Evolutionary conservation across 1,140 invertebrate genomes (phyloP).

Genomic region (Apis florea): DNA sequence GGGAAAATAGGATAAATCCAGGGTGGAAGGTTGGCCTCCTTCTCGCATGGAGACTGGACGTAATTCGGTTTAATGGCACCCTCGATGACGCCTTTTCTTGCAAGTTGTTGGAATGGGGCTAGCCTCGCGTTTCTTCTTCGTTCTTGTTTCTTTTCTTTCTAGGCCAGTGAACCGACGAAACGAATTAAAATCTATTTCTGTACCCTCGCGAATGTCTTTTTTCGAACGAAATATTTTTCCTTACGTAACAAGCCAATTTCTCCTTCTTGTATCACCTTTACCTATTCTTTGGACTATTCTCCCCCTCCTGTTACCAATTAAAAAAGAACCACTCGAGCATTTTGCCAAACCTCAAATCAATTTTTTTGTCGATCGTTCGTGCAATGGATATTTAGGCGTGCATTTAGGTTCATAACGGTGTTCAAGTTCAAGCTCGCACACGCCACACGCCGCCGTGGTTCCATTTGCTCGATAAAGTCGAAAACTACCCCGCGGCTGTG

Average conservation of each 20-base stretch:
- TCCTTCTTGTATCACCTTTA: too few species aligned
- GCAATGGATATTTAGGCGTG: slow-evolving; percentile 40
- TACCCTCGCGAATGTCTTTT: too few species aligned
- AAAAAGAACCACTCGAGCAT: too few species aligned
- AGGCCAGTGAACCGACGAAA: too few species aligned
- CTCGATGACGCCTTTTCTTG: slow-evolving; percentile 9
- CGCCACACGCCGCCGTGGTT: slow-evolving; percentile 45
- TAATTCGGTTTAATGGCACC: slow-evolving; percentile 26
- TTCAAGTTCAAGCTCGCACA: slow-evolving; percentile 65
- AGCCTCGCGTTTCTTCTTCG: background rate
- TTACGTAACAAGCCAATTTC: too few species aligned
- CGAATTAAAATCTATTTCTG: too few species aligned
- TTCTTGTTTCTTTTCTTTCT: background rate
- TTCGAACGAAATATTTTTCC: too few species aligned
- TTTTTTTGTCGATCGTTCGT: slow-evolving; percentile 4
- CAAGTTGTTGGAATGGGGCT: background rate
- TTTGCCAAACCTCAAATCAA: background rate
- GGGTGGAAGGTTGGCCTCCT: background rate
- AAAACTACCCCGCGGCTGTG: background rate
- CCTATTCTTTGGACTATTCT: too few species aligned
- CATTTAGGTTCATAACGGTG: slow-evolving; percentile 55
- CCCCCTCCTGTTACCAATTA: too few species aligned
- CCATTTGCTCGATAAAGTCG: slow-evolving; percentile 41
- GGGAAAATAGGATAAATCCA: background rate
- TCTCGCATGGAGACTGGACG: background rate